Evolutionary conservation across 2,113 vertebrate species (phyloP).

Genomic region (Erythrolamprus reginae): DNA sequence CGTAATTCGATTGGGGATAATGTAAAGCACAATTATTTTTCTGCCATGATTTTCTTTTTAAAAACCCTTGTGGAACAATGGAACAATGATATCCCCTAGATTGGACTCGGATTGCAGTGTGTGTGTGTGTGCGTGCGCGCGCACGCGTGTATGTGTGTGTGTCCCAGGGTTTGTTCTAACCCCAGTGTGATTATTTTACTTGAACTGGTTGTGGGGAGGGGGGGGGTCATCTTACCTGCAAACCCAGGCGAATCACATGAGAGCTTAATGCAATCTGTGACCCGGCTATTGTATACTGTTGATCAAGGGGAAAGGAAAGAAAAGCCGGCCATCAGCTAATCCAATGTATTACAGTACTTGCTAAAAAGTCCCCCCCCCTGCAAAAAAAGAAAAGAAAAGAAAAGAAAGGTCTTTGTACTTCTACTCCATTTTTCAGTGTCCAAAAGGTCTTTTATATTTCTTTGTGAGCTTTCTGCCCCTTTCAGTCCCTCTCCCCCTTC

Average conservation of each 20-base stretch:
- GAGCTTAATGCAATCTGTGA: neutral
- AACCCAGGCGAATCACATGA: neutral
- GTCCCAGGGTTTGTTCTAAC: neutral
- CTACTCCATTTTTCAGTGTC: neutral
- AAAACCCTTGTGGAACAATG: too few relatives aligned
- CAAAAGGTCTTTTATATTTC: neutral
- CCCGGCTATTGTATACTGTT: neutral
- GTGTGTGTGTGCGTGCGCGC: too few relatives aligned
- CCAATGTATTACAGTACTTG: neutral
- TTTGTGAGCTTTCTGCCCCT: neutral
- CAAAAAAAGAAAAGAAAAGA: too few relatives aligned
- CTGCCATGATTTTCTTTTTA: neutral
- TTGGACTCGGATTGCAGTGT: neutral
- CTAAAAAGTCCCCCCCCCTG: neutral
- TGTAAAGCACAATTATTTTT: neutral
- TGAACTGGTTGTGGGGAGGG: neutral
- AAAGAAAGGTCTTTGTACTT: neutral
- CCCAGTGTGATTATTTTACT: neutral
- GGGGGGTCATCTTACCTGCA: neutral
- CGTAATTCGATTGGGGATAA: neutral
- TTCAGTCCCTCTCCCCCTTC: neutral
- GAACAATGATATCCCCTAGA: neutral
- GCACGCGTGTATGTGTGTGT: too few relatives aligned
- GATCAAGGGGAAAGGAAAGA: neutral
- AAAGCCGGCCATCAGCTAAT: neutral